These are phyloP conservation scores for Aleiodes testaceus DNA, from an alignment of 2,888 invertebrate genomes.

Conservation along the genomic window DNA sequence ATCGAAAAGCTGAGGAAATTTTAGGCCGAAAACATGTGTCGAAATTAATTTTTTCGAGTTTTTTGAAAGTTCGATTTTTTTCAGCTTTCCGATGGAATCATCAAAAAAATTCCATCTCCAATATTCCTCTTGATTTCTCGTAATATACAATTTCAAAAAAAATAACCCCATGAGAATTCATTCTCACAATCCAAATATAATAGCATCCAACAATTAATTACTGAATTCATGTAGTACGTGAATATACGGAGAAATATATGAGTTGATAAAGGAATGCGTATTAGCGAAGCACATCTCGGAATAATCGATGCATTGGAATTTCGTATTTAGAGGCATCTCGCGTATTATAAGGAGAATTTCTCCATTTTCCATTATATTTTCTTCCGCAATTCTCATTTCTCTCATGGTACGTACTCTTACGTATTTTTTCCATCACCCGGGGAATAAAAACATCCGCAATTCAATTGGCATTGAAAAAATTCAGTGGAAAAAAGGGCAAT, in stretches of 20 bases:
- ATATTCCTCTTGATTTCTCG: too few relatives aligned
- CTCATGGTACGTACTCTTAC: constrained; percentile 29
- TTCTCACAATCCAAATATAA: too few relatives aligned
- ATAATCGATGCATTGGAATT: constrained; percentile 62
- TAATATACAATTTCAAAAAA: too few relatives aligned
- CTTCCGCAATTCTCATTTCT: constrained; percentile 14
- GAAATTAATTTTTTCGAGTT: too few relatives aligned
- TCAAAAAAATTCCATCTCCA: too few relatives aligned
- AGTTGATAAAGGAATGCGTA: constrained; percentile 56
- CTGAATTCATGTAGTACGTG: constrained; percentile 3
- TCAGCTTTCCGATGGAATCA: too few relatives aligned
- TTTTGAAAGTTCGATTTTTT: too few relatives aligned
- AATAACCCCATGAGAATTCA: too few relatives aligned
- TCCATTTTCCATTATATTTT: constrained; percentile 42
- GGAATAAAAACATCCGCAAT: neutral
- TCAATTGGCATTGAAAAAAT: constrained; percentile 5
- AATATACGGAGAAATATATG: constrained; percentile 10
- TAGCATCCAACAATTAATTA: too few relatives aligned
- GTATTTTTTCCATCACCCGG: constrained; percentile 1
- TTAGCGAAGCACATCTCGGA: constrained; percentile 59
- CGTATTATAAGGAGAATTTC: constrained; percentile 55
- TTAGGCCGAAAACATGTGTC: too few relatives aligned
- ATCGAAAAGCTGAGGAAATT: too few relatives aligned
- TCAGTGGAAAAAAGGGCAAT: too few relatives aligned
- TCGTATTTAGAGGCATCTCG: constrained; percentile 59